Conservation (phyloP, 1,140 invertebrate genomes). For the Drosophila pandora region DNA sequence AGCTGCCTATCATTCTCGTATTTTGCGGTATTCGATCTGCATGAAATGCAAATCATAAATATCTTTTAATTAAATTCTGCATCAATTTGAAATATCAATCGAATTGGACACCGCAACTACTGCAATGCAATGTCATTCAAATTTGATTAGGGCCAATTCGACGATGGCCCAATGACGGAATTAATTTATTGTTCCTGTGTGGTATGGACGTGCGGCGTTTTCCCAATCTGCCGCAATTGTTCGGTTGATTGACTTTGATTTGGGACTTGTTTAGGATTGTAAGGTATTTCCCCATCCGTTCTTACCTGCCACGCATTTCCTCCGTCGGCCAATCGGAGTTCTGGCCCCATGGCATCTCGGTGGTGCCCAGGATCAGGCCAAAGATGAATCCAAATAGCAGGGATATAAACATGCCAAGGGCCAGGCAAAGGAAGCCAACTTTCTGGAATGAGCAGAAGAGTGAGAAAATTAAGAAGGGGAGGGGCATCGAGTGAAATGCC, state of each 20-base stretch:
- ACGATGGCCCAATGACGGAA: conserved; percentile 14
- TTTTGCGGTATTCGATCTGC: neutral
- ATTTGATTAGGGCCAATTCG: conserved; percentile 27
- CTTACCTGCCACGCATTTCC: conserved; percentile 91
- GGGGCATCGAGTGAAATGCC: conserved; percentile 47
- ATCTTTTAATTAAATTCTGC: conserved; percentile 34
- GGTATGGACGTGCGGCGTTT: conserved; percentile 49
- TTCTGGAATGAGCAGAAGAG: conserved; percentile 84
- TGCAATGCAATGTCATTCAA: conserved; percentile 10
- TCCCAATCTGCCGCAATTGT: conserved; percentile 56
- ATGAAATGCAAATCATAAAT: conserved; percentile 24
- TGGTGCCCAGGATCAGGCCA: conserved; percentile 89
- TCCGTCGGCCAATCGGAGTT: conserved; percentile 91
- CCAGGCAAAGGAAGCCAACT: conserved; percentile 88
- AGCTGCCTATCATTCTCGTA: conserved; percentile 1
- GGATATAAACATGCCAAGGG: conserved; percentile 89
- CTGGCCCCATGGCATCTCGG: conserved; percentile 90
- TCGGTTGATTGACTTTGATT: conserved; percentile 51
- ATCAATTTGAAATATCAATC: conserved; percentile 9
- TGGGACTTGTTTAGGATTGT: conserved; percentile 15
- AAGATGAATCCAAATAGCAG: conserved; percentile 91
- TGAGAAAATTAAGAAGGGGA: conserved; percentile 11
- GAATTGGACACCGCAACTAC: neutral
- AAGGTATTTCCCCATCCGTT: neutral
- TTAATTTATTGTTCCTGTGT: conserved; percentile 34